Conservation (phyloP, 92 coral and sea anemone species). For the Palythoa grandis region DNA sequence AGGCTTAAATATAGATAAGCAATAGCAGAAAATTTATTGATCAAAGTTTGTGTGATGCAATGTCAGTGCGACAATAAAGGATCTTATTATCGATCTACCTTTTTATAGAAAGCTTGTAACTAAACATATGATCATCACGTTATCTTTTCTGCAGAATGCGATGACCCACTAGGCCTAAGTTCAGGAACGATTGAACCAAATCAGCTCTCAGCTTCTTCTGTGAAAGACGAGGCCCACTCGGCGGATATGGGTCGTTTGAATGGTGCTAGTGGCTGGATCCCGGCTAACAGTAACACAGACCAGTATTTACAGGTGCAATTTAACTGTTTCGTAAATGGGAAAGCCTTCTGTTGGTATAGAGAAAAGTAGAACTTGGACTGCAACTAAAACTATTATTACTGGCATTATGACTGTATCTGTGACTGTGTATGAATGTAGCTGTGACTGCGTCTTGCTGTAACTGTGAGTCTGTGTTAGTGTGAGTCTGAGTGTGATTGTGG, state of each 20-base stretch:
- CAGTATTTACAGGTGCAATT: constrained; percentile 49
- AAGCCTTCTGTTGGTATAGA: background rate
- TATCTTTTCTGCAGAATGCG: constrained; percentile 45
- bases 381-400: background rate
- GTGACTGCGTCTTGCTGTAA: background rate
- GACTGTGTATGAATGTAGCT: background rate
- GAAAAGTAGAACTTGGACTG: background rate
- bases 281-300: constrained; percentile 31
- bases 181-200: constrained; percentile 44
- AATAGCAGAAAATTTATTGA: no score
- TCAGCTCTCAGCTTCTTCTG: constrained; percentile 55
- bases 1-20: no score
- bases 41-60: no score
- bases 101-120: no score
- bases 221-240: constrained; percentile 51
- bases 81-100: no score
- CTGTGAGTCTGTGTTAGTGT: background rate
- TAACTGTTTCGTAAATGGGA: background rate
- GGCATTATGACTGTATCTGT: background rate
- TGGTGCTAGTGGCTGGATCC: constrained; percentile 64
- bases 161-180: constrained; percentile 54
- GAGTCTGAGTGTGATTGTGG: background rate
- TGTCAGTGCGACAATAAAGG: no score
- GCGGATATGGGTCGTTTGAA: constrained; percentile 64
- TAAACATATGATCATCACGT: background rate